Conservation (phyloP, 2,888 invertebrate species). For the Drosophila conformis region DNA sequence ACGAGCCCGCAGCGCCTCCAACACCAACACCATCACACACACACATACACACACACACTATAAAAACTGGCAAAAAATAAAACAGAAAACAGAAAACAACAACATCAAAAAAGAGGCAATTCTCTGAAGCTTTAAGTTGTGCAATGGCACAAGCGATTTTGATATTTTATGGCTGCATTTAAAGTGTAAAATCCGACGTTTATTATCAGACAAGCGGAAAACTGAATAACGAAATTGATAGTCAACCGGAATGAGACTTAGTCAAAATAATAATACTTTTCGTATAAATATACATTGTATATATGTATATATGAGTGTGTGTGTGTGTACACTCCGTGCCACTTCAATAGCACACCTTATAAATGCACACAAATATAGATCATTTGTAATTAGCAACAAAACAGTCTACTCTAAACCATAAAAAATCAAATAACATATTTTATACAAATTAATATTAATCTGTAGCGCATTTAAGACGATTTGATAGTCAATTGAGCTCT, state of each 20-base stretch:
- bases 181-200: conserved; percentile 25
- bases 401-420: too few relatives aligned
- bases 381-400: not conserved
- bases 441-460: not conserved
- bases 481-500: too few relatives aligned
- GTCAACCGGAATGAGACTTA: conserved; percentile 17
- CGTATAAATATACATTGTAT: not conserved
- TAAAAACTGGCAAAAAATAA: not conserved
- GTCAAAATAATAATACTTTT: conserved; percentile 20
- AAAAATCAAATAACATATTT: not conserved
- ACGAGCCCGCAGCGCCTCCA: conserved; percentile 38
- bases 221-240: conserved; percentile 16
- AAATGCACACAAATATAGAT: not conserved
- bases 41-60: not conserved
- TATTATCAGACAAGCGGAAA: conserved; percentile 18
- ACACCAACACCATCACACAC: conserved; percentile 14
- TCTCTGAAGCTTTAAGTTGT: conserved; percentile 38
- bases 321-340: not conserved
- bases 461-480: too few relatives aligned
- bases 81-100: not conserved
- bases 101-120: conserved; percentile 1
- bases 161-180: conserved; percentile 32
- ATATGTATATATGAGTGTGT: not conserved
- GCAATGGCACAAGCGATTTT: conserved; percentile 14
- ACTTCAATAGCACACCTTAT: not conserved